A percentile compares a stretch with the other conserved stretches of the same genome.
Evolutionary conservation across 2,113 vertebrate species (phyloP).

Genomic region (Ceratotherium simum): DNA sequence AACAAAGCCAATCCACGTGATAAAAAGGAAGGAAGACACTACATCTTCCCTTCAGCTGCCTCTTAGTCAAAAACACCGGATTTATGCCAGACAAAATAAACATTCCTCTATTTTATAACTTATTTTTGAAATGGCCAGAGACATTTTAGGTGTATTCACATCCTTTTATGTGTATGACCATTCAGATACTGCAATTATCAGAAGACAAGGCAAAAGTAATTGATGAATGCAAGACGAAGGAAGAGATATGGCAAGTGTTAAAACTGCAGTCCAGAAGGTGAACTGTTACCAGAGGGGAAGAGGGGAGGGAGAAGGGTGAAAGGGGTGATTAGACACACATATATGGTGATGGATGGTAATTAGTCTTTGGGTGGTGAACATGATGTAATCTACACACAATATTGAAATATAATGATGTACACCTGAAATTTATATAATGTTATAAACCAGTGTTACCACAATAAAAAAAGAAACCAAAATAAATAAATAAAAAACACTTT

Average conservation of each 20-base stretch:
- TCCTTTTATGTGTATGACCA: neutral
- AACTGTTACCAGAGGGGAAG: too few relatives aligned
- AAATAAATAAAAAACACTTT: too few relatives aligned
- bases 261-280: neutral
- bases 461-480: too few relatives aligned
- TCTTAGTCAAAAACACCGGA: neutral
- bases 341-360: too few relatives aligned
- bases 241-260: neutral
- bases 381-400: too few relatives aligned
- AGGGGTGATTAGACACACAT: too few relatives aligned
- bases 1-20: neutral
- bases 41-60: neutral
- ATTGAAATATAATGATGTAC: too few relatives aligned
- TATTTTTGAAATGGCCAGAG: neutral
- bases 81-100: neutral
- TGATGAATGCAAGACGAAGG: neutral
- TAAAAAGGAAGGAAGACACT: neutral
- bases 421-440: too few relatives aligned
- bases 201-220: neutral
- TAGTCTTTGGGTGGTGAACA: too few relatives aligned
- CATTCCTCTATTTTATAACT: neutral
- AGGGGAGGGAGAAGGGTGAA: too few relatives aligned
- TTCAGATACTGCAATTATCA: neutral
- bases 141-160: neutral
- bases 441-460: too few relatives aligned